Evolutionary conservation across 2,888 invertebrate genomes (phyloP), one percentile per base, ranked within the genome.

Genomic region (Molorchus minor): DNA sequence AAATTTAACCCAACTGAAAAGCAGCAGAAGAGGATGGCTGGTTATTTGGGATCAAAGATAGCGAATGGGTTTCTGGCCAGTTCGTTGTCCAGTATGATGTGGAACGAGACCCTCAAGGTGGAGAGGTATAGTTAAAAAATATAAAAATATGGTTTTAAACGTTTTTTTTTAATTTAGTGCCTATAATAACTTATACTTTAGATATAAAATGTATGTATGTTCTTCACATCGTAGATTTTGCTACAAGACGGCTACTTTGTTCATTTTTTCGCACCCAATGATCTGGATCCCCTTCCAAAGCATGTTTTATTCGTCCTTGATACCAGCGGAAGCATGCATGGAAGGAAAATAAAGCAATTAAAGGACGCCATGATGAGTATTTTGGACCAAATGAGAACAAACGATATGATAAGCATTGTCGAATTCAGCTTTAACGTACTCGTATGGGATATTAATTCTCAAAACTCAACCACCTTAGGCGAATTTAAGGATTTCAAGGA

Each of bases 81-180:
- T 87, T 90, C 67, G 84, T 88, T 4, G 86, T 90, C 12, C 86
- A 88, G 69, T 90, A 90, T 75, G 89, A 90, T 65, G 88, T 90
- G 0, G 84, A 85, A 29, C 81, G 87, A 2, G 81, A 83, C 72
- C 79, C 83, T 1, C 79, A 82, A 55, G 84, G 85, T 35, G 89
- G 88, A 16, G 85, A 88, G 78, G 82, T 87, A 59, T 25, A 25
- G n/a, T n/a, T n/a, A n/a, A n/a, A 29, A 29, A 29, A 29, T 29
- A 29, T n/a, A n/a, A n/a, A n/a, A n/a, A n/a, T 25, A 25, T 25
- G 8, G 25, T 25, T 25, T 25, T 25, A 25, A 5, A 5, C 25
- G n/a, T 8, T 5, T 25, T 25, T 25, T 25, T 5, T 8, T 8
- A 25, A 25, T 5, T 25, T 5, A 25, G 8, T 25, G 8, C 8